Base-by-base conservation (phyloP, 1,140 invertebrate genomes). In the Thaumatotibia leucotreta region DNA sequence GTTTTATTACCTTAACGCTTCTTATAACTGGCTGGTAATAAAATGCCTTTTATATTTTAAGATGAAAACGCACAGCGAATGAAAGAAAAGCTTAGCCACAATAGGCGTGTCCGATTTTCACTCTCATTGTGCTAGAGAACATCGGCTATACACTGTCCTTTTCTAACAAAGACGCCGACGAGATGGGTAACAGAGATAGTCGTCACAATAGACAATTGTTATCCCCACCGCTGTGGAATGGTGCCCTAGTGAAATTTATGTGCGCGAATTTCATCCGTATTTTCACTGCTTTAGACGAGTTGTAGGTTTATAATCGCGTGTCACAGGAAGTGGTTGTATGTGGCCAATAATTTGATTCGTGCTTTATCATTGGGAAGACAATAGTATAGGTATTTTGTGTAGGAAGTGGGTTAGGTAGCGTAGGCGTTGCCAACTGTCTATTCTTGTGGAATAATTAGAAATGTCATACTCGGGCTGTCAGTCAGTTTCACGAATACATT, bases 181-280 rank as follows among this genome's bases (percentile, higher is more conserved):
- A 76, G 82, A 87, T 82, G 88, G 76, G 84, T 84, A 88, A 90
- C 80, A 86, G 85, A 88, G 86, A 90, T 86, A 86, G 88, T 73
- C 79, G 76, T 78, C 72, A 89, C 86, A 90, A 90, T 90, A 88
- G 88, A 84, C 88, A 80, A 90, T 90, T 90, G 88, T 90, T 86
- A 90, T 88, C 88, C 86, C 88, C 74, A 79, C 87, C 75, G 74
- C 65, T 39, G 29, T 67, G 52, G 54, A 65, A 64, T 71, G 74
- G 76, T 85, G 84, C 80, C 80, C 82, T 86, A 84, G 82, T 80
- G 67, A 79, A 70, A 68, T 58, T 64, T n/a, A 17, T 31, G 35
- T 64, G 50, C 20, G 50, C 65, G 66, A 71, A 62, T 66, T 70
- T 82, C 50, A 61, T 67, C 63, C 75, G 68, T 23, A 20, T 45